Evolutionary conservation across 2,797 vertebrate genomes (phyloP).

Genomic region (Phyllotis vaccarum): DNA sequence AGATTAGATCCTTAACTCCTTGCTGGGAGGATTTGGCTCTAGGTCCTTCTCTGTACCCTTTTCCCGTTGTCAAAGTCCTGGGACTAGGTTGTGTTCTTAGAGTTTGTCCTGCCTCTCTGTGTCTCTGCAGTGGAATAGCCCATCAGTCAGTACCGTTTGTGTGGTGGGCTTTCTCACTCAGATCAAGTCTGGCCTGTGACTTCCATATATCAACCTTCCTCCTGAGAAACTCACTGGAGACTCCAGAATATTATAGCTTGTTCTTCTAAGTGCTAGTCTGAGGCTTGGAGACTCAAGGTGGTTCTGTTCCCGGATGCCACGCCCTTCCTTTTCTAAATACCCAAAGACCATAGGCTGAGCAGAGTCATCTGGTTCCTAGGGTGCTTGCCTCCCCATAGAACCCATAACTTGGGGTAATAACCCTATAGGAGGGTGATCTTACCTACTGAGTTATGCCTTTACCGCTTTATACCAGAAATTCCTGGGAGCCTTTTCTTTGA

Average conservation of each 20-base stretch:
- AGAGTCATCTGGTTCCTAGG: rapidly evolving
- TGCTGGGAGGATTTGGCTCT: too few species aligned
- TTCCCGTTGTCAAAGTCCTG: neutral
- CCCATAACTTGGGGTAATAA: too few species aligned
- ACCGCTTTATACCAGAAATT: rapidly evolving
- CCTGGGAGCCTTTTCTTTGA: neutral
- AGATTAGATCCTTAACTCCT: too few species aligned
- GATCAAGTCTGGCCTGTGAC: neutral
- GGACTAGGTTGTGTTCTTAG: neutral
- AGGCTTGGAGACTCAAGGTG: too few species aligned
- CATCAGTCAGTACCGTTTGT: neutral
- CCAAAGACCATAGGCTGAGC: rapidly evolving
- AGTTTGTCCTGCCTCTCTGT: neutral
- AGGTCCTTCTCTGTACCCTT: too few species aligned
- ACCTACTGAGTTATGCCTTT: rapidly evolving
- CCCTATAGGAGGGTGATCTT: rapidly evolving
- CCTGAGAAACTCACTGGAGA: neutral
- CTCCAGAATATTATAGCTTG: neutral
- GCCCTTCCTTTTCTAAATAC: neutral
- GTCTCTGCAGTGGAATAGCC: too few species aligned
- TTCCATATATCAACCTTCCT: neutral
- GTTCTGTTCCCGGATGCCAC: rapidly evolving
- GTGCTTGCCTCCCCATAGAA: neutral
- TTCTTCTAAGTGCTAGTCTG: neutral
- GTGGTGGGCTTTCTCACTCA: neutral